These are phyloP conservation scores for Villa cingulata DNA, from an alignment of 2,888 invertebrate species.

Conservation along the genomic window DNA sequence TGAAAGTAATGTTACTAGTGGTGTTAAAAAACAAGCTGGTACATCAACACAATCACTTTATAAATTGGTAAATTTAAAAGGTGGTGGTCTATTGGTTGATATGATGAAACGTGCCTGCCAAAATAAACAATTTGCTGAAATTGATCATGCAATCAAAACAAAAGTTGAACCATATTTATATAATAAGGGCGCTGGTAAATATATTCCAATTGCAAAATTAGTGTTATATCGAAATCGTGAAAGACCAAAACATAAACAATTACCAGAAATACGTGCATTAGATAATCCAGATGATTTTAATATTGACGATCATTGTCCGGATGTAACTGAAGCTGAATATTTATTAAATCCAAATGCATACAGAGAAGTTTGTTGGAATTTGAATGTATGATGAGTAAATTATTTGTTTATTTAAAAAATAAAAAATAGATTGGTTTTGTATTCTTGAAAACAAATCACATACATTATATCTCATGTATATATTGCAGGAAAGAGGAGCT, in stretches of 20 bases:
- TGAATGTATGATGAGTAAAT: slow-evolving; percentile 41
- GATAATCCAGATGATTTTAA: slow-evolving; percentile 79
- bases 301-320: slow-evolving; percentile 61
- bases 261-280: slow-evolving; percentile 61
- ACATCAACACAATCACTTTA: slow-evolving; percentile 72
- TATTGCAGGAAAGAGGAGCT: slow-evolving; percentile 80
- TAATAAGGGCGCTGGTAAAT: slow-evolving; percentile 82
- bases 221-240: slow-evolving; percentile 80
- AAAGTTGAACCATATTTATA: slow-evolving; percentile 87
- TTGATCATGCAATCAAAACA: slow-evolving; percentile 83
- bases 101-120: slow-evolving; percentile 85
- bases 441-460: no score
- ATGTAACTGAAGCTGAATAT: slow-evolving; percentile 47
- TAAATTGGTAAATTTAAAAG: slow-evolving; percentile 81
- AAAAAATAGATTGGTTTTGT: no score
- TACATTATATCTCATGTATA: slow-evolving; percentile 19
- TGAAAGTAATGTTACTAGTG: slow-evolving; percentile 80
- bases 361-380: slow-evolving; percentile 80
- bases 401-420: no score
- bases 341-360: slow-evolving; percentile 55
- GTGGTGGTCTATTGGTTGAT: slow-evolving; percentile 84
- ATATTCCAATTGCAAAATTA: slow-evolving; percentile 78
- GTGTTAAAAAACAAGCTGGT: slow-evolving; percentile 90
- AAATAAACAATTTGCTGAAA: slow-evolving; percentile 79
- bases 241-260: slow-evolving; percentile 61